These are phyloP conservation scores for Plagiodera versicolora DNA, from an alignment of 2,888 invertebrate genomes.

Conservation along the genomic window DNA sequence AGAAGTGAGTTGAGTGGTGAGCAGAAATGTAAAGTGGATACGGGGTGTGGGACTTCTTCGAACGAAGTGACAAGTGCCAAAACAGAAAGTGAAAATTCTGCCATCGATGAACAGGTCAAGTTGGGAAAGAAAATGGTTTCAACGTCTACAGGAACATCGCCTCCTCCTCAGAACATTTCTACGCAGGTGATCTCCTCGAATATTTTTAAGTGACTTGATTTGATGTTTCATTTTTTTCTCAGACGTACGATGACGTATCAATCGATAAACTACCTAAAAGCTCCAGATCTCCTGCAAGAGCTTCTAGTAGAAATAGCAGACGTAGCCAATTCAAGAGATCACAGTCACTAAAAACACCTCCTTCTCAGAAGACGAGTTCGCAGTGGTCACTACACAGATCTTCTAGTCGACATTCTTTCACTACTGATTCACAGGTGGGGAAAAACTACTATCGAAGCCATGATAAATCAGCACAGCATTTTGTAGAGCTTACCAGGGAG, in stretches of 20 bases:
- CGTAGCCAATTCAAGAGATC: constrained; percentile 47
- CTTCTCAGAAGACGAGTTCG: constrained; percentile 40
- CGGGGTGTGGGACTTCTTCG: constrained; percentile 58
- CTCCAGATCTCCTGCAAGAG: constrained; percentile 32
- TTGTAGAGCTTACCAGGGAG: constrained; percentile 60
- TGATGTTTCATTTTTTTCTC: constrained; percentile 34
- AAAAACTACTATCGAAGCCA: background rate
- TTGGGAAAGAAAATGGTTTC: constrained; percentile 36
- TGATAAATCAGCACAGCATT: background rate
- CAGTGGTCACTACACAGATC: constrained; percentile 60
- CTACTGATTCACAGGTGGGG: constrained; percentile 67
- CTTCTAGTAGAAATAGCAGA: constrained; percentile 40
- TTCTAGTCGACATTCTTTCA: constrained; percentile 67
- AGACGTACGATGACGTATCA: constrained; percentile 60
- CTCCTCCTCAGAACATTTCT: constrained; percentile 83
- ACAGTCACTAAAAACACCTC: constrained; percentile 47
- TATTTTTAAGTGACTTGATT: no score
- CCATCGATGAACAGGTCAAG: constrained; percentile 22
- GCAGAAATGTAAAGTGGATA: constrained; percentile 59
- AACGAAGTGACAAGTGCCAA: constrained; percentile 24
- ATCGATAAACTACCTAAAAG: constrained; percentile 33
- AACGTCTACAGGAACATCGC: constrained; percentile 77
- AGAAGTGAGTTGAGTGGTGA: constrained; percentile 3
- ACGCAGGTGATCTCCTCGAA: constrained; percentile 76
- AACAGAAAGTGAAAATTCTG: constrained; percentile 29